Evolutionary conservation across 2,113 vertebrate species (phyloP).

Genomic region (Silurus asotus): DNA sequence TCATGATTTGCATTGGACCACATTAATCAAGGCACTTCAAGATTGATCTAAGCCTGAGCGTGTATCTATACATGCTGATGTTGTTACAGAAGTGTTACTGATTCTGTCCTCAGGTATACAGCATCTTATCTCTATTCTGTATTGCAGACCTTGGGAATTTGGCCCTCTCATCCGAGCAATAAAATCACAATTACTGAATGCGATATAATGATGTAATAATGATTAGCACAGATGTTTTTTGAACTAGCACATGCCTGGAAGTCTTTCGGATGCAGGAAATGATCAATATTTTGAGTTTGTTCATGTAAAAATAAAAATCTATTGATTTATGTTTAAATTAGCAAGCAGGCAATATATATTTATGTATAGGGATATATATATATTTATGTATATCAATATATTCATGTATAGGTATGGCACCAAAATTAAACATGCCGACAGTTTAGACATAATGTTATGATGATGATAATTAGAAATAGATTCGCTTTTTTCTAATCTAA

Average conservation of each 20-base stretch:
- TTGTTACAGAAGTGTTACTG: neutral
- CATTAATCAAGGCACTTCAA: neutral
- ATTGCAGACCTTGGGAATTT: neutral
- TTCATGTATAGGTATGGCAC: neutral
- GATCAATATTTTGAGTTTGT: neutral
- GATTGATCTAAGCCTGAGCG: neutral
- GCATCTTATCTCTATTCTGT: neutral
- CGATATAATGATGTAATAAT: neutral
- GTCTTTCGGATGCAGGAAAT: neutral
- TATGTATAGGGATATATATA: too few relatives aligned
- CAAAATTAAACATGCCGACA: neutral
- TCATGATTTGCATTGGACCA: neutral
- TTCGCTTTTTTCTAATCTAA: neutral
- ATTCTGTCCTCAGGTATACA: constrained; percentile 10
- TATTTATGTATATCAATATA: too few relatives aligned
- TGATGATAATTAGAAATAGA: neutral
- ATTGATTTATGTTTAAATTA: neutral
- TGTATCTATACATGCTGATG: neutral
- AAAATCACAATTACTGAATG: neutral
- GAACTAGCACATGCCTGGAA: neutral
- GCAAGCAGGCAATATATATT: neutral
- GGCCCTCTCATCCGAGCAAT: neutral
- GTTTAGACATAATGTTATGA: neutral
- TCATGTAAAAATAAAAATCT: neutral
- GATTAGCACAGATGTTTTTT: neutral